Evolutionary conservation across 2,888 invertebrate species (phyloP).

Genomic region (Trichopoda pennipes): DNA sequence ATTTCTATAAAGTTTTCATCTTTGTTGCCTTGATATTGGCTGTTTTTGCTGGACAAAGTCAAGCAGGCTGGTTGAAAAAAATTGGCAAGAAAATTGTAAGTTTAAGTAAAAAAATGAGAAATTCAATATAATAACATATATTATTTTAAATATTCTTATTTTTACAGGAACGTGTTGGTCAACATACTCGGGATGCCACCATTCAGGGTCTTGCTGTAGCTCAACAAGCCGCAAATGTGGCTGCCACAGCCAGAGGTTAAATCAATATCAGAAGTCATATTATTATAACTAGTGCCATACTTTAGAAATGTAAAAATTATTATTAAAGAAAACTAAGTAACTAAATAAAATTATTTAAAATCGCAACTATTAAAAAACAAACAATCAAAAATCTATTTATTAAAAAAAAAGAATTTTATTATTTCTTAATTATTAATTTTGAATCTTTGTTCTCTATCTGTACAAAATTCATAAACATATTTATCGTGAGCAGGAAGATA

Average conservation of each 20-base stretch:
- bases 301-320: neutral
- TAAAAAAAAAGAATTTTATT: no score
- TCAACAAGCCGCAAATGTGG: constrained; percentile 73
- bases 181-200: constrained; percentile 72
- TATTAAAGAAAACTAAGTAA: no score
- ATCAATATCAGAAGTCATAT: neutral
- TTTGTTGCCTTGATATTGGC: constrained; percentile 73
- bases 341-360: no score
- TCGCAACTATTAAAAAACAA: no score
- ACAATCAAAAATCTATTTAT: no score
- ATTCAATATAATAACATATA: no score
- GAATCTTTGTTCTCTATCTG: no score
- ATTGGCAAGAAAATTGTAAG: constrained; percentile 75
- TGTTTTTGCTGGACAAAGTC: constrained; percentile 73
- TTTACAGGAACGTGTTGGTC: constrained; percentile 71
- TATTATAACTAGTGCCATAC: neutral
- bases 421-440: no score
- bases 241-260: constrained; percentile 69
- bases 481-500: no score
- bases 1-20: constrained; percentile 71
- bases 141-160: neutral
- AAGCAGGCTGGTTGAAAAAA: constrained; percentile 76
- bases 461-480: no score
- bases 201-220: constrained; percentile 71
- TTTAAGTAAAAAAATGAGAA: neutral